Evolutionary conservation across 1,140 invertebrate genomes (phyloP), one percentile per base, ranked within the genome.

Genomic region (Drosophila albomicans): DNA sequence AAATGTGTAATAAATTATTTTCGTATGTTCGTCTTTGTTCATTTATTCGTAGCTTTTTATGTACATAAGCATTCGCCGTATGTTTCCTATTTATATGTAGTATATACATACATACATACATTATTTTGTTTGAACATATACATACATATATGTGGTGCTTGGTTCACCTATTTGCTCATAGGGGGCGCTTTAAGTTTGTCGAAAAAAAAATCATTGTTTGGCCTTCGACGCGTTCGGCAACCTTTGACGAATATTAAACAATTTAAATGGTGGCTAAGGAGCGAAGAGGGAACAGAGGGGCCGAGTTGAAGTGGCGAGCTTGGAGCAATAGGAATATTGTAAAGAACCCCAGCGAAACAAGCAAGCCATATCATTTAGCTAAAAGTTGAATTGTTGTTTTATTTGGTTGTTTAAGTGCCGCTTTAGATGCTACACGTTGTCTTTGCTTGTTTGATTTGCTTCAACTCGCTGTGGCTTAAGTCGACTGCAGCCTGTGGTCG

Each of bases 241-340:
- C 85, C 85, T 89, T 89, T 89, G 78, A 89, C 78, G 84, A 88
- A 88, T 88, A 89, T 88, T 89, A 88, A 88, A 84, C 85, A 89
- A 88, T 89, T 89, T 89, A 71, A 87, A 78, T 73, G 75, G 20
- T 52, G 6, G 35, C 7, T 8, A 4, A 10, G 28, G 7, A 13
- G 71, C 61, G 78, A 65, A n/a, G 25, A 11, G 10, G 46, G 61
- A 48, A 3, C 1, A n/a, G 25, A 6, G 38, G 13, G 10, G 48
- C 43, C 67, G 32, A 49, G 56, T 41, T 66, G 52, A 48, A 59
- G 62, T 46, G 64, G 48, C 49, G 41, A 41, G 20, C 35, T 41
- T 41, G 49, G 32, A 48, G 16, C 48, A 87, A 25, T 82, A 82
- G 76, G 66, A 88, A 88, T 79, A 87, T 58, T 87, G 84, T 87